Percentiles rank a stretch among this genome's conserved stretches.
Conservation (phyloP, 35 echinoderm and acorn worm genomes). For the Heliocidaris tuberculata region DNA sequence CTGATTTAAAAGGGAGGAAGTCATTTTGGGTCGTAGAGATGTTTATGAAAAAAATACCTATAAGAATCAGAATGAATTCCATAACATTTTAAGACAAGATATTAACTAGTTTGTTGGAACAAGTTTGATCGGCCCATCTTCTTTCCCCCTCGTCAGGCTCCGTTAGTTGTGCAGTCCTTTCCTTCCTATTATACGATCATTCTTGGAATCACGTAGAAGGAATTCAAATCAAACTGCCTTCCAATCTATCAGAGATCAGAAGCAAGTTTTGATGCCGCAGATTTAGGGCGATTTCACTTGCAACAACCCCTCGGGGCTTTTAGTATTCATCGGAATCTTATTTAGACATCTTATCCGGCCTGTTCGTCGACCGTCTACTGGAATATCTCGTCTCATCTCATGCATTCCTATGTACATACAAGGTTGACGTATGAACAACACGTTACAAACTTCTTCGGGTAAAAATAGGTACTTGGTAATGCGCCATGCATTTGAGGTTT, state of each 20-base stretch:
- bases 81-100: background rate
- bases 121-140: background rate
- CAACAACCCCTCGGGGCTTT: background rate
- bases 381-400: background rate
- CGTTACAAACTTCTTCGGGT: background rate
- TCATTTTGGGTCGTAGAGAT: background rate
- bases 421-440: background rate
- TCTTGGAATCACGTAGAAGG: background rate
- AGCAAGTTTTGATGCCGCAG: slow-evolving; percentile 1
- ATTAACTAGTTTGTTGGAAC: background rate
- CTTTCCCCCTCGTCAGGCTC: background rate
- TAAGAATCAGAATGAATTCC: background rate
- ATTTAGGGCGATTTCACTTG: slow-evolving; percentile 16
- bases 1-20: background rate
- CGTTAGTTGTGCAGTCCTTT: background rate
- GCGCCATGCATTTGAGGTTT: background rate
- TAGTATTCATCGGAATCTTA: background rate
- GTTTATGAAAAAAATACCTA: background rate
- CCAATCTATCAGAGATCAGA: background rate
- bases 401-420: background rate
- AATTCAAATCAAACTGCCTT: slow-evolving; percentile 5
- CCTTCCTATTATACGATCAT: background rate
- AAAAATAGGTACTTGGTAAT: background rate
- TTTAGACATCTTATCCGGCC: background rate
- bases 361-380: background rate